Conservation (phyloP, 2,888 invertebrate genomes). For the Drosophila incognita region DNA sequence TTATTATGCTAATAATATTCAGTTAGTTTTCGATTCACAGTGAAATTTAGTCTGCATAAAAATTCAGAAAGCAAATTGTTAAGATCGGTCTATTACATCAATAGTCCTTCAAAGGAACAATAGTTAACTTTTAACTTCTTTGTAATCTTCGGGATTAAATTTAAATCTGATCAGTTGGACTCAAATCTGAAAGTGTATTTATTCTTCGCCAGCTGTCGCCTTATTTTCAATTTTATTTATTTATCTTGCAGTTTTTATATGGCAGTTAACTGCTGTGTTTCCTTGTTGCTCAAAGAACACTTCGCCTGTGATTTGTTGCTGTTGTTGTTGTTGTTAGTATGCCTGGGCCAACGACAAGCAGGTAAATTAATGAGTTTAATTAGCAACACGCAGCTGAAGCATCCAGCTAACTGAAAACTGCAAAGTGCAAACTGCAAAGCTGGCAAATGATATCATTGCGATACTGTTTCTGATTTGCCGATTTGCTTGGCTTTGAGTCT, state of each 20-base stretch:
- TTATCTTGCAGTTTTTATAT: constrained; percentile 16
- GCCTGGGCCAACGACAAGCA: constrained; percentile 59
- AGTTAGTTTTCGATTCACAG: neutral
- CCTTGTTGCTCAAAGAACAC: constrained; percentile 66
- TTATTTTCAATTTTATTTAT: neutral
- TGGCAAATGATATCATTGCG: constrained; percentile 65
- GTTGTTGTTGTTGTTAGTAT: constrained; percentile 11
- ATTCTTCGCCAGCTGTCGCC: neutral
- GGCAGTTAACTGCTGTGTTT: constrained; percentile 67
- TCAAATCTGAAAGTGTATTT: neutral
- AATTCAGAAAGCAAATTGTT: neutral
- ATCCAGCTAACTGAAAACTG: constrained; percentile 10
- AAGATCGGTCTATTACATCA: neutral
- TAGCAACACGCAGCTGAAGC: constrained; percentile 69
- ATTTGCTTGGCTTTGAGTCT: constrained; percentile 10
- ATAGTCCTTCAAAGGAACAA: neutral
- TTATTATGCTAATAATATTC: neutral
- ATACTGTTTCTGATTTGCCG: constrained; percentile 9
- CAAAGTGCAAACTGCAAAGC: neutral
- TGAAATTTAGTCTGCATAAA: neutral
- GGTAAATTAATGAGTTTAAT: constrained; percentile 73
- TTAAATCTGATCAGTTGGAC: neutral
- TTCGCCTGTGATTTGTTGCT: constrained; percentile 28
- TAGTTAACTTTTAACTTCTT: neutral
- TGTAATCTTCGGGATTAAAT: neutral